phyloP scores from a whole-genome alignment of 2,888 invertebrate species.

The Archips xylosteana region DNA sequence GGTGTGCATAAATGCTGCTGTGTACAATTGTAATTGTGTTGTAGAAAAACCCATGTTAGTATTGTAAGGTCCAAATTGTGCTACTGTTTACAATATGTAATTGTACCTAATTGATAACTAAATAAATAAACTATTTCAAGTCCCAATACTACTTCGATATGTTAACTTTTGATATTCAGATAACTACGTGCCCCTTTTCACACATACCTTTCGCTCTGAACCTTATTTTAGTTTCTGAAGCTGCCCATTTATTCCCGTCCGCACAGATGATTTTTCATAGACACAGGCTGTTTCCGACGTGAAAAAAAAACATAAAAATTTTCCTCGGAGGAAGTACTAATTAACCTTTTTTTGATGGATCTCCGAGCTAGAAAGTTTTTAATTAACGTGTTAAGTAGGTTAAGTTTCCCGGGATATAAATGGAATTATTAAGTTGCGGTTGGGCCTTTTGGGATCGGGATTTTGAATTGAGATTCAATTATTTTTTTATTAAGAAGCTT shows the following conservation, averaged over 20 bases:
- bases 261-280: conserved; percentile 40
- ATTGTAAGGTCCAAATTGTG: too few species aligned
- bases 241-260: conserved; percentile 16
- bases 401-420: conserved; percentile 8
- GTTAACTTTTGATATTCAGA: too few species aligned
- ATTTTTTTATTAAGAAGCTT: background rate
- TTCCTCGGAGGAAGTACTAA: conserved; percentile 25
- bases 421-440: conserved; percentile 1
- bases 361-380: conserved; percentile 28
- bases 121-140: too few species aligned
- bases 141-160: too few species aligned
- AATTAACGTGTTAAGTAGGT: conserved; percentile 38
- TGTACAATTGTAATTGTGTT: too few species aligned
- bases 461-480: background rate
- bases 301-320: conserved; percentile 37
- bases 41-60: too few species aligned
- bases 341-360: conserved; percentile 37
- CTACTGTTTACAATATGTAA: too few species aligned
- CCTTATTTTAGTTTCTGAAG: conserved; percentile 4
- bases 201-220: conserved; percentile 12
- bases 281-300: conserved; percentile 41
- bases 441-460: background rate
- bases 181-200: background rate
- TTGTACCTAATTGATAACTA: too few species aligned
- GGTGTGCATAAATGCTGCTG: too few species aligned